Percentiles rank a stretch among this genome's conserved stretches.
phyloP scores from a whole-genome alignment of 30 jellyfish, hydroid and myxozoan species.

The Cassiopea andromeda region DNA sequence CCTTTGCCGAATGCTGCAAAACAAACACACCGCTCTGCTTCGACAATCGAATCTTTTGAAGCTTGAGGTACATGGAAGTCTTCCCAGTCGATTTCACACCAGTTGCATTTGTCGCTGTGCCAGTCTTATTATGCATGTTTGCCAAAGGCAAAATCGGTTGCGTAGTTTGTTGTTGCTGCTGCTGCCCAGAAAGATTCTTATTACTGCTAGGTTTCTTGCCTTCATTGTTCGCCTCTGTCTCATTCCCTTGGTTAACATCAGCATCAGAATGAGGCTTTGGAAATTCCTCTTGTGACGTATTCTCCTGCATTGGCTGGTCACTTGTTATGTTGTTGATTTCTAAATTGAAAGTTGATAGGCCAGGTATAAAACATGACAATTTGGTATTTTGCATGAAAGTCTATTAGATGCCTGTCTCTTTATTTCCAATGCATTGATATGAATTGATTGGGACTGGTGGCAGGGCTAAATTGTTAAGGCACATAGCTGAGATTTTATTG shows the following conservation, averaged over 20 bases:
- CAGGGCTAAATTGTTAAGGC: too few relatives aligned
- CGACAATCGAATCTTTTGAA: constrained; percentile 7
- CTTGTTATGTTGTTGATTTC: constrained; percentile 61
- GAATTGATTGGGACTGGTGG: too few relatives aligned
- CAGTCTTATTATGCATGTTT: neutral
- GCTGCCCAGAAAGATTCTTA: constrained; percentile 7
- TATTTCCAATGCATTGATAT: too few relatives aligned
- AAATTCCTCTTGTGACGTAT: constrained; percentile 16
- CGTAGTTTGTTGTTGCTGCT: constrained; percentile 15
- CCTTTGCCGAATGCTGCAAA: constrained; percentile 30
- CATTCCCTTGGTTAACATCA: constrained; percentile 49
- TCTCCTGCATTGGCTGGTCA: constrained; percentile 61
- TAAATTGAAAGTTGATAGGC: neutral
- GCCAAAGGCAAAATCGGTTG: constrained; percentile 44
- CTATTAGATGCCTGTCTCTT: too few relatives aligned
- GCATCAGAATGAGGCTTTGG: constrained; percentile 63
- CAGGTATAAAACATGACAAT: too few relatives aligned
- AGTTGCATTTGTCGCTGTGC: neutral
- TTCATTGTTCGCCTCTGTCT: constrained; percentile 35
- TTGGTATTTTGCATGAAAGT: too few relatives aligned
- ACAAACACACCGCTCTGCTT: constrained; percentile 36
- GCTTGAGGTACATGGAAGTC: constrained; percentile 34
- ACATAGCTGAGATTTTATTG: too few relatives aligned
- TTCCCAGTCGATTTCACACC: constrained; percentile 5
- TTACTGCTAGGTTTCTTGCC: neutral